Conservation (phyloP, 2,797 vertebrate species). For the Zalophus californianus region DNA sequence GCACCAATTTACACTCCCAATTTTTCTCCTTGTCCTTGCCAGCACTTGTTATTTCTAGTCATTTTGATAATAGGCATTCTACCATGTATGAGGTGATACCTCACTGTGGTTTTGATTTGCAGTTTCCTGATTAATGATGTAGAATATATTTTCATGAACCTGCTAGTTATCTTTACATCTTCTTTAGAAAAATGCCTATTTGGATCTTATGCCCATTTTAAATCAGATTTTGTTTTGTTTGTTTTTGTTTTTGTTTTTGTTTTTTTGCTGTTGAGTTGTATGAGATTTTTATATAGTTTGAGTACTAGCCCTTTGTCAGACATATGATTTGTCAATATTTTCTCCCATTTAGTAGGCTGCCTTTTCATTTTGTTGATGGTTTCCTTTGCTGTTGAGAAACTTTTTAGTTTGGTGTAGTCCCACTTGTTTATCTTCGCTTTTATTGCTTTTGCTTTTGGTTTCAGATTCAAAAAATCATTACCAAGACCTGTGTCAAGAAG, state of each 20-base stretch:
- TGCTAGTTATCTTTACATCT: not conserved
- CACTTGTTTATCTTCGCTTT: not conserved
- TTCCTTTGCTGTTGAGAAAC: not conserved
- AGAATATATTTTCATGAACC: not conserved
- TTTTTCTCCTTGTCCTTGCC: not conserved
- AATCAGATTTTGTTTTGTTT: not conserved
- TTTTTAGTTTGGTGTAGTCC: not conserved
- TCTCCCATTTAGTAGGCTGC: not conserved
- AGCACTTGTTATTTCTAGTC: not conserved
- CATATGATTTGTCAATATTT: not conserved
- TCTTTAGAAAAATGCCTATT: not conserved
- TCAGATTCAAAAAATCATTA: not conserved
- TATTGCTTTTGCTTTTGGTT: not conserved
- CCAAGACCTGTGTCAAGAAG: not conserved
- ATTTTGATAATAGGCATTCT: not conserved
- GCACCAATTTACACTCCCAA: not conserved
- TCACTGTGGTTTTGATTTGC: not conserved
- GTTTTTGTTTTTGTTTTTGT: too few relatives aligned
- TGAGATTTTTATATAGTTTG: not conserved
- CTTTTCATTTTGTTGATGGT: not conserved
- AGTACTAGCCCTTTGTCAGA: not conserved
- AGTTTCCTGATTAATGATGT: not conserved
- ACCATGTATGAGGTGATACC: not conserved
- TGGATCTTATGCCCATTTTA: not conserved
- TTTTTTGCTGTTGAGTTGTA: not conserved